Conservation (phyloP, 2,113 vertebrate species). For the Orientallactaga bullata region DNA sequence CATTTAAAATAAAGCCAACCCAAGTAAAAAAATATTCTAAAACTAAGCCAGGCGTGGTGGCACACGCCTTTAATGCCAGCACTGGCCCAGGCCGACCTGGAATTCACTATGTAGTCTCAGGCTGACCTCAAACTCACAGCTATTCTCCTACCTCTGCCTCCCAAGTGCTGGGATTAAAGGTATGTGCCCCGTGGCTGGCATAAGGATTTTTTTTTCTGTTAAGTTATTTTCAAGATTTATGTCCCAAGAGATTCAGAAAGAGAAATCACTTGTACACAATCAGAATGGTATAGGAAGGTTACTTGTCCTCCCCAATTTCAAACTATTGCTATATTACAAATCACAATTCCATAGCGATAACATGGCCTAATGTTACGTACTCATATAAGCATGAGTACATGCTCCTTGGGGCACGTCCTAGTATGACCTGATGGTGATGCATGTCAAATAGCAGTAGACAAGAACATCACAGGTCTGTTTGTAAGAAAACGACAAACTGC, state of each 20-base stretch:
- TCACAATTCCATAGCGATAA: neutral
- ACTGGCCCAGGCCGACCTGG: no score
- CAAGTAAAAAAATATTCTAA: neutral
- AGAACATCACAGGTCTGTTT: neutral
- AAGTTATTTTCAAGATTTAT: slow-evolving; percentile 22
- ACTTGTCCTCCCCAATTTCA: neutral
- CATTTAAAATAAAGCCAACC: slow-evolving; percentile 20
- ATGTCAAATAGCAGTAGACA: neutral
- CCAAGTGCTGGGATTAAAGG: no score
- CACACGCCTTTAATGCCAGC: no score
- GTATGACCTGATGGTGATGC: neutral
- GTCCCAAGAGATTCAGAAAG: slow-evolving; percentile 9
- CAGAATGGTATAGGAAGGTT: neutral
- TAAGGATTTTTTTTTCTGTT: neutral
- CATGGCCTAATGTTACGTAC: neutral
- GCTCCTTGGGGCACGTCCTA: neutral
- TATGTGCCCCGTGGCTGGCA: no score
- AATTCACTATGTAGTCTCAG: no score
- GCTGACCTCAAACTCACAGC: no score
- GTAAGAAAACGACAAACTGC: neutral
- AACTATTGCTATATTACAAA: neutral
- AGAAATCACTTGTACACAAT: neutral
- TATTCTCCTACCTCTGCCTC: no score
- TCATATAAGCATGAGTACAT: neutral
- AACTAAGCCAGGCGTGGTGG: no score